phyloP scores from a whole-genome alignment of 1,140 invertebrate species.

The Trissolcus basalis region DNA sequence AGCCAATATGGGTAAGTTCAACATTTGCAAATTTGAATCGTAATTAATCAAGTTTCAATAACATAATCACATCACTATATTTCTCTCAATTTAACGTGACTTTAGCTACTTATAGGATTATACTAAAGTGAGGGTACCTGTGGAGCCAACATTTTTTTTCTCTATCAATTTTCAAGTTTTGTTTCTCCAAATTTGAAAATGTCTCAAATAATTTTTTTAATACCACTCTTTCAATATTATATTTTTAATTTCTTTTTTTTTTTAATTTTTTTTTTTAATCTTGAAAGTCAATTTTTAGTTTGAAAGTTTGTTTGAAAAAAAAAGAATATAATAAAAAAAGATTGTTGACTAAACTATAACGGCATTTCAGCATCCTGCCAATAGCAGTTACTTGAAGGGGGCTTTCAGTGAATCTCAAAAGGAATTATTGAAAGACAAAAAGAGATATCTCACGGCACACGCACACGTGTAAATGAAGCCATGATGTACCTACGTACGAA shows the following conservation, averaged over 20 bases:
- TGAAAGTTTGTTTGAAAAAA: no score
- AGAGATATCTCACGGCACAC: conserved; percentile 71
- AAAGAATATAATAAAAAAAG: conserved; percentile 3
- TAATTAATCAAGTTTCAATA: conserved; percentile 57
- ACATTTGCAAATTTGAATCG: conserved; percentile 40
- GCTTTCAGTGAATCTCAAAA: conserved; percentile 63
- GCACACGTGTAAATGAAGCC: conserved; percentile 74
- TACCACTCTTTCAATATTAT: not conserved
- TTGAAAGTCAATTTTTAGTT: no score
- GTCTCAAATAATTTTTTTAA: not conserved
- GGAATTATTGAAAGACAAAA: conserved; percentile 64
- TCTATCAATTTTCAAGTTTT: not conserved
- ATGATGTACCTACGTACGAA: conserved; percentile 71
- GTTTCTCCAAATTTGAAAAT: not conserved
- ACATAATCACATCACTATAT: conserved; percentile 50
- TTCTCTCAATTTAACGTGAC: conserved; percentile 29
- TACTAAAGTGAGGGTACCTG: conserved; percentile 36
- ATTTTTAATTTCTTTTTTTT: not conserved
- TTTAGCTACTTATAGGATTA: conserved; percentile 26
- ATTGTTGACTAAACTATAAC: conserved; percentile 64
- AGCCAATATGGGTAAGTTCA: conserved; percentile 85
- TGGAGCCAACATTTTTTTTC: conserved; percentile 14
- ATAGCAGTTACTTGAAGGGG: conserved; percentile 70
- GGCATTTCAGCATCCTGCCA: conserved; percentile 76
- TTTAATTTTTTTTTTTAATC: not conserved